These are phyloP conservation scores for Chelonia mydas DNA, from an alignment of 2,797 vertebrate genomes.

Conservation along the genomic window DNA sequence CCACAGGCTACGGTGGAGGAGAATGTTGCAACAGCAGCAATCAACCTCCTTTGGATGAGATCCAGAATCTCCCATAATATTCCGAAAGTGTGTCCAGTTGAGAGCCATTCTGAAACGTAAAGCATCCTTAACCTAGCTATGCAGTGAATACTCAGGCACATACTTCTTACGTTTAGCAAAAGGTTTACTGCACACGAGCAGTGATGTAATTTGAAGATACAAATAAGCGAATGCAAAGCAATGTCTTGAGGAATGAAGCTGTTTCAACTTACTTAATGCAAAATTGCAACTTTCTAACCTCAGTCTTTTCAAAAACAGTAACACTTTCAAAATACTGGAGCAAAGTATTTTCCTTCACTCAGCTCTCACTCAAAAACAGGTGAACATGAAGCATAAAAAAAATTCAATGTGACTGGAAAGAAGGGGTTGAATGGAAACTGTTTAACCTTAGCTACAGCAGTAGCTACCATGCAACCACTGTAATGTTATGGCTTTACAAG, in stretches of 20 bases:
- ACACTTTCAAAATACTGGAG: not conserved
- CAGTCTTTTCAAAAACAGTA: not conserved
- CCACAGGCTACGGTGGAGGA: accelerated
- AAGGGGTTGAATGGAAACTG: not conserved
- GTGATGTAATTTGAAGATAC: not conserved
- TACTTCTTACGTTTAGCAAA: accelerated
- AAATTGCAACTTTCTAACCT: not conserved
- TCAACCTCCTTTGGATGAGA: not conserved
- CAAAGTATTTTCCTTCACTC: not conserved
- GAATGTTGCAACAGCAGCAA: not conserved
- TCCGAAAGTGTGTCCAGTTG: not conserved
- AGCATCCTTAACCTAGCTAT: accelerated
- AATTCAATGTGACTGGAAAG: accelerated
- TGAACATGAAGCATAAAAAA: not conserved
- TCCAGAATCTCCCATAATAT: not conserved
- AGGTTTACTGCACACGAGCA: accelerated
- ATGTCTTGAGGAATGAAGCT: not conserved
- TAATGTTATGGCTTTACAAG: not conserved
- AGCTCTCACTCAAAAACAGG: not conserved
- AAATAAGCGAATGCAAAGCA: not conserved
- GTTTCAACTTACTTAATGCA: not conserved
- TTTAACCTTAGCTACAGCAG: not conserved
- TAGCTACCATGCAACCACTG: not conserved
- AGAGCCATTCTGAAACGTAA: not conserved
- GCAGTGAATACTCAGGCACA: accelerated